Base-by-base conservation (phyloP, 37 sponge, comb jelly and placozoan species). In the Theonella swinhoei region DNA sequence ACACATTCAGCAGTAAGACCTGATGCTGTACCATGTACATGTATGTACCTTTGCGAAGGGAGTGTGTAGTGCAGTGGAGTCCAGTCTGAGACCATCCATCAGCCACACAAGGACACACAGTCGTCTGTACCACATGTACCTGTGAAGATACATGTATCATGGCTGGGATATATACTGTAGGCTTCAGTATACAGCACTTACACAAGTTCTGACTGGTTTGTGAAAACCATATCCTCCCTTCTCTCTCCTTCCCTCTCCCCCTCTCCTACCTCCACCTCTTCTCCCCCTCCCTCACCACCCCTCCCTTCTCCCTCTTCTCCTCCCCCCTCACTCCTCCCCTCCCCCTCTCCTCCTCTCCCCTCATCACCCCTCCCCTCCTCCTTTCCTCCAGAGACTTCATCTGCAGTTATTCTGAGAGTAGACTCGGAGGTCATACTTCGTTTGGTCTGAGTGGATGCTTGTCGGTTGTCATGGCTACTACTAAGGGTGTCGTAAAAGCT, bases 51-150 rank as follows among this genome's bases (percentile, higher is more conserved):
- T 47, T 7, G 54, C 54, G 14, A 47, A 47, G 54, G 54, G 54
- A 47, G 54, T 17, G 54, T 17, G 54, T 7, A 47, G 54, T 14
- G 54, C 7, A 17, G 79, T 75, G 20, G 61, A 77, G 22, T 76
- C 83, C 68, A 81, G 47, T n/a, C 30, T 37, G 83, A 87, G 86
- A 0, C 81, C 72, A 23, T 91, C 83, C 35, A 91, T 35, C 31
- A 91, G 69, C 91, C 91, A 91, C 39, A 79, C 75, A 19, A 91
- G 42, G 28, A 77, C 79, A 82, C 91, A 91, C 66, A 91, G 66
- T 62, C 63, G 37, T n/a, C 64, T 42, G 60, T 86, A 80, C 82
- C 81, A 86, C n/a, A 43, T 9, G 7, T 80, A 75, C 1, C 91
- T 90, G 64, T 5, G 23, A 8, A 33, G 22, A 37, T 34, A 34